Evolutionary conservation across 2,113 vertebrate genomes (phyloP), one percentile per base, ranked within the genome.

Genomic region (Chionomys nivalis): DNA sequence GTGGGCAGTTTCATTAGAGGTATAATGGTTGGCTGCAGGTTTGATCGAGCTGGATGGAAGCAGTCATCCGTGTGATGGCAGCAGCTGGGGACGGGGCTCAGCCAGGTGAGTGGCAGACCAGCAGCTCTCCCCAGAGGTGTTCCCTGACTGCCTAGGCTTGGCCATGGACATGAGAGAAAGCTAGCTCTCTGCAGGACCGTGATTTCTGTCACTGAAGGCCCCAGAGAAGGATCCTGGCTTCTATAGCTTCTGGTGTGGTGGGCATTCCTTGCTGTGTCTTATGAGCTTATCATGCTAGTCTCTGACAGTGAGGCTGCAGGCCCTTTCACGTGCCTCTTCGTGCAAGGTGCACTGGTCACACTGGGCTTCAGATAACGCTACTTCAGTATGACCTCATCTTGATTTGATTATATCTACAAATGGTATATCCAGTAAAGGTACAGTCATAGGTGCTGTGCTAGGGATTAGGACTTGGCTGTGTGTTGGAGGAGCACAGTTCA

Each of bases 51-150:
- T 42, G 4, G 47, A 77, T 42, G 14, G 3, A 1, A 65, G 11
- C 68, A 5, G 2, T 0, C 2, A 4, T 68, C 3, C 19, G 49
- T 28, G 36, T 14, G 44, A 52, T 3, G 1, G 13, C 10, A 0
- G 24, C 10, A 52, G 26, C 11, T n/a, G 52, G 4, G 52, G 75
- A 44, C 33, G 68, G 19, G 82, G 82, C 26, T 63, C 39, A 66
- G 82, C 2, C 2, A 39, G 61, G 39, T 65, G 61, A 66, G n/a
- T 9, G 23, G 39, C 14, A 5, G n/a, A 39, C 39, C 39, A 31
- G 65, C 3, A 5, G 4, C 28, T 14, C 65, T 66, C 28, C 4
- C 28, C 28, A 63, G 55, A 61, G 21, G 23, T 42, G n/a, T 65
- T 66, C 16, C 17, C 21, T 66, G 61, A 36, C 42, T 47, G 42